Evolutionary conservation across 2,888 invertebrate species (phyloP).

Genomic region (Meloe dianella): DNA sequence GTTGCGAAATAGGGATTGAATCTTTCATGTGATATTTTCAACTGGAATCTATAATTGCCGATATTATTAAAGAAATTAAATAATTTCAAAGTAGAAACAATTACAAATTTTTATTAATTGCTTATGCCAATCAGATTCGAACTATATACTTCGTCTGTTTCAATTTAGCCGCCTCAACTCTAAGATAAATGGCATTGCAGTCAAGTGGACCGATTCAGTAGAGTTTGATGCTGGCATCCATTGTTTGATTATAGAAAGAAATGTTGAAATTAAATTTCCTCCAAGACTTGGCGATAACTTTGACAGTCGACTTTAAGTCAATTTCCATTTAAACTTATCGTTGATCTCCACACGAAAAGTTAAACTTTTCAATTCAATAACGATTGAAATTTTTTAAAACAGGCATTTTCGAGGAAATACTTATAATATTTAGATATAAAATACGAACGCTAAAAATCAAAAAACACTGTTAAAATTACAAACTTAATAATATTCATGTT

Average conservation of each 20-base stretch:
- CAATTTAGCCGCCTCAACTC: too few relatives aligned
- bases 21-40: background rate
- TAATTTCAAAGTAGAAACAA: too few relatives aligned
- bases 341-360: background rate
- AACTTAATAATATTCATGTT: too few relatives aligned
- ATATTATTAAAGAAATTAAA: background rate
- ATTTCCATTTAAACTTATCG: background rate
- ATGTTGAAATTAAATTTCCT: background rate
- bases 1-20: background rate
- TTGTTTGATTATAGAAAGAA: background rate
- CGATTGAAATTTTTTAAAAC: background rate
- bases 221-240: background rate
- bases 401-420: background rate
- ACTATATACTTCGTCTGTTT: too few relatives aligned
- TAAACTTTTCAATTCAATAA: background rate
- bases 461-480: too few relatives aligned
- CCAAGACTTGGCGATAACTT: background rate
- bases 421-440: background rate
- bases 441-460: background rate
- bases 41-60: background rate
- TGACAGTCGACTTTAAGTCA: background rate
- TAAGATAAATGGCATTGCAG: too few relatives aligned
- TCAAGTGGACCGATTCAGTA: background rate
- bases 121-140: too few relatives aligned
- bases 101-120: too few relatives aligned